Evolutionary conservation across 2,113 vertebrate genomes (phyloP), one percentile per base, ranked within the genome.

Genomic region (Syrmaticus mikado): DNA sequence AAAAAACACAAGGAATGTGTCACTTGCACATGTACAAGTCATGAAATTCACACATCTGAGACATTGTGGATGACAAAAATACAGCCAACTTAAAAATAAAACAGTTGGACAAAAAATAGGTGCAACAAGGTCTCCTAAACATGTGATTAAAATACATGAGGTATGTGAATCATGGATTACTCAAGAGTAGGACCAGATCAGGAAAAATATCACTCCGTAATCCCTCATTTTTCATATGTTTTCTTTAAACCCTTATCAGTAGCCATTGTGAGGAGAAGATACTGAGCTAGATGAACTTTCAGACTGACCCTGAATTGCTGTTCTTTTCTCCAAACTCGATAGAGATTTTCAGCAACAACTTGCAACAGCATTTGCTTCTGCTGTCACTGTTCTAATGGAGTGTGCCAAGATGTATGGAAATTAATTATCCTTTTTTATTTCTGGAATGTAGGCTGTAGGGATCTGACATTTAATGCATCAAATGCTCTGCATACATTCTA

Each of bases 401-500:
- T 96, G 84, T 87, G 89, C 95, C 94, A 96, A 93, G 87, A 96
- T 64, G 91, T 93, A 96, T 94, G 91, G 96, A 95, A 96, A 96
- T 96, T 95, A 96, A 96, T 96, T 96, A 96, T 95, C 91, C 79
- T 32, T 91, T 91, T 96, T 94, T 95, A 96, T 96, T 96, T 95
- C 89, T 96, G 91, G 93, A 93, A 96, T 95, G 87, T 92, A 91
- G 94, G 91, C 92, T 94, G 92, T 80, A 27, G 92, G 87, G 75
- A 96, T 95, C 87, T 96, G 94, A 96, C 96, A 96, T 96, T 96
- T 96, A 96, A 96, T 94, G 89, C 92, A 92, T 95, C 89, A 95
- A 96, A 95, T 95, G 84, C 91, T 96, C 94, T 91, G 50, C 89
- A 92, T 95, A 92, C 50, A 40, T 95, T 94, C 96, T 96, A 92